These are phyloP conservation scores for Proales similis DNA, from an alignment of 1,140 invertebrate species.

Conservation along the genomic window DNA sequence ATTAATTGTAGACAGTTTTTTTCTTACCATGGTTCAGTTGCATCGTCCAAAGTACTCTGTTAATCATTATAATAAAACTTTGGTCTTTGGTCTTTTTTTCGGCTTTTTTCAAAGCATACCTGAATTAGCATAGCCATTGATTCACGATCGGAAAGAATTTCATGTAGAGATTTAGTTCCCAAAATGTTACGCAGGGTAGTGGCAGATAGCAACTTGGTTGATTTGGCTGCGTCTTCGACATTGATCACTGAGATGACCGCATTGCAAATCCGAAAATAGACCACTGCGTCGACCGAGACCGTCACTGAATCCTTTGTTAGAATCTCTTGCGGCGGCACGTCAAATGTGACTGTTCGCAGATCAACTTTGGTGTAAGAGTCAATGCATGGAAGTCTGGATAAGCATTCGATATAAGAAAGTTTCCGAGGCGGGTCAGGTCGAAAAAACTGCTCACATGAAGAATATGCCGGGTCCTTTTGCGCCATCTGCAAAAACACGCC, in stretches of 20 bases:
- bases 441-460: conserved; percentile 58
- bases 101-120: background rate
- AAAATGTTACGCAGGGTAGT: conserved; percentile 39
- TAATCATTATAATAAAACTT: background rate
- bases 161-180: conserved; percentile 39
- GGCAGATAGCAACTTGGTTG: conserved; percentile 39
- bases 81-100: background rate
- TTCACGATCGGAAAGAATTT: conserved; percentile 38
- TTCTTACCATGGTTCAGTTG: conserved; percentile 38
- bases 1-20: too few species aligned
- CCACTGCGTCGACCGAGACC: conserved; percentile 35
- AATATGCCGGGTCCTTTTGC: conserved; percentile 39
- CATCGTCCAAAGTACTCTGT: conserved; percentile 37
- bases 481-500: conserved; percentile 11
- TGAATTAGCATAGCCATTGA: conserved; percentile 33
- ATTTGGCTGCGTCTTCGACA: conserved; percentile 39
- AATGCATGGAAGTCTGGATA: conserved; percentile 52
- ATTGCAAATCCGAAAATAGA: conserved; percentile 26
- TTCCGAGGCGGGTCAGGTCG: background rate
- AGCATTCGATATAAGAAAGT: background rate
- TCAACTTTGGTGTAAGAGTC: conserved; percentile 80
- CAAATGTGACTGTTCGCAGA: conserved; percentile 71
- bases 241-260: conserved; percentile 36
- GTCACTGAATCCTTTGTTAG: conserved; percentile 40
- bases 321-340: conserved; percentile 40